Conservation (phyloP, 2,113 vertebrate genomes). For the Pantherophis guttatus region DNA sequence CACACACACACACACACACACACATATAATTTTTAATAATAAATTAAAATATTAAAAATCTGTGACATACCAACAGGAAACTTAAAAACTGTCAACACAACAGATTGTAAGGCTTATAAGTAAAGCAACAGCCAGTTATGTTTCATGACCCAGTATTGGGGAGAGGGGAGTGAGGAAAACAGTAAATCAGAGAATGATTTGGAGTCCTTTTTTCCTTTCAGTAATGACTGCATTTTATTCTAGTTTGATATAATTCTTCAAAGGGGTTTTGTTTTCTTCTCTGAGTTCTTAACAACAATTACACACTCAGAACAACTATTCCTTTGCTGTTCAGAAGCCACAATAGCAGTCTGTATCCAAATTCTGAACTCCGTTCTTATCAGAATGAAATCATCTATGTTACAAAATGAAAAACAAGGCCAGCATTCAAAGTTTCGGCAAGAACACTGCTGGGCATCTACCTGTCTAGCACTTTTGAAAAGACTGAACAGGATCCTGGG, state of each 20-base stretch:
- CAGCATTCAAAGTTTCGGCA: background rate
- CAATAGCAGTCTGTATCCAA: background rate
- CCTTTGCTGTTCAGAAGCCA: background rate
- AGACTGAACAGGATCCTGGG: background rate
- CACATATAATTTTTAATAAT: too few species aligned
- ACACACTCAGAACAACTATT: background rate
- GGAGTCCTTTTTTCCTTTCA: background rate
- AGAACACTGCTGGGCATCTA: background rate
- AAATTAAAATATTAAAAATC: background rate
- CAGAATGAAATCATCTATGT: background rate
- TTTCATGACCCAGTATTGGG: constrained; percentile 32
- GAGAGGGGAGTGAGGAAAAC: constrained; percentile 27
- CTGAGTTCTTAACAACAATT: background rate
- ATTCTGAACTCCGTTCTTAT: background rate
- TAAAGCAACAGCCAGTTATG: constrained; percentile 49
- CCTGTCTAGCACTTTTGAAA: background rate
- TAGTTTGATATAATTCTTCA: background rate
- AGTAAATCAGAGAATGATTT: constrained; percentile 44
- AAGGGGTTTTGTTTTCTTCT: background rate
- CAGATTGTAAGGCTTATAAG: constrained; percentile 45
- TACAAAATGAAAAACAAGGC: constrained; percentile 1
- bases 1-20: too few species aligned
- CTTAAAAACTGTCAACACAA: constrained; percentile 47
- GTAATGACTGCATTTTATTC: constrained; percentile 7
- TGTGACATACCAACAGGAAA: constrained; percentile 58